phyloP scores from a whole-genome alignment of 2,113 vertebrate genomes.

The Labeo catla region DNA sequence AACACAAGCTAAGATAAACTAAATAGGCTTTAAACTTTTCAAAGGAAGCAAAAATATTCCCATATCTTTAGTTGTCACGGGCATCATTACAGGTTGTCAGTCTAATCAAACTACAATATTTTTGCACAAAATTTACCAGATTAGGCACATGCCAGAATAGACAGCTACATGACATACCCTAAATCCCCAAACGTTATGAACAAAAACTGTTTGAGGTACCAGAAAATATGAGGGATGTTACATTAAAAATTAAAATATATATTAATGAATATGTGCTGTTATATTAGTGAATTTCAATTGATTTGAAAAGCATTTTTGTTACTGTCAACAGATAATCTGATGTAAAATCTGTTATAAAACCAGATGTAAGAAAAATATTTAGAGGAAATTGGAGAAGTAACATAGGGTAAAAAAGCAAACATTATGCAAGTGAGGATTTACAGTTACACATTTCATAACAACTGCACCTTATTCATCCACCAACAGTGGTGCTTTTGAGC shows the following conservation, averaged over 20 bases:
- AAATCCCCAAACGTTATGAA: neutral
- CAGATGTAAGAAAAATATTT: neutral
- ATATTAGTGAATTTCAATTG: neutral
- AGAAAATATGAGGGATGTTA: neutral
- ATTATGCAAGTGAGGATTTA: neutral
- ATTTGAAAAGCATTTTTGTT: neutral
- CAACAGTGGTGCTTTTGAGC: neutral
- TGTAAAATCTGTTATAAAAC: neutral
- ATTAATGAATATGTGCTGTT: too few relatives aligned
- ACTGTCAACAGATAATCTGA: neutral
- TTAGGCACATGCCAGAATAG: neutral
- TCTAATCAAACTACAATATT: neutral
- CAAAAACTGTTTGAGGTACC: neutral
- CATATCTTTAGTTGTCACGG: neutral
- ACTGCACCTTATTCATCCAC: neutral
- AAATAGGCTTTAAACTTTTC: constrained; percentile 2
- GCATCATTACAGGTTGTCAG: neutral
- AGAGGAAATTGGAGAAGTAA: neutral
- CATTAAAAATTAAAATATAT: neutral
- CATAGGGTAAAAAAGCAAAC: neutral
- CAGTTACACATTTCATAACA: neutral
- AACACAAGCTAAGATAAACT: neutral
- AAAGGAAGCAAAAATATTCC: neutral
- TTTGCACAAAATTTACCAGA: neutral
- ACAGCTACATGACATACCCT: neutral